These are phyloP conservation scores for Aplysia californica DNA, from an alignment of 1,140 invertebrate genomes.

Conservation along the genomic window DNA sequence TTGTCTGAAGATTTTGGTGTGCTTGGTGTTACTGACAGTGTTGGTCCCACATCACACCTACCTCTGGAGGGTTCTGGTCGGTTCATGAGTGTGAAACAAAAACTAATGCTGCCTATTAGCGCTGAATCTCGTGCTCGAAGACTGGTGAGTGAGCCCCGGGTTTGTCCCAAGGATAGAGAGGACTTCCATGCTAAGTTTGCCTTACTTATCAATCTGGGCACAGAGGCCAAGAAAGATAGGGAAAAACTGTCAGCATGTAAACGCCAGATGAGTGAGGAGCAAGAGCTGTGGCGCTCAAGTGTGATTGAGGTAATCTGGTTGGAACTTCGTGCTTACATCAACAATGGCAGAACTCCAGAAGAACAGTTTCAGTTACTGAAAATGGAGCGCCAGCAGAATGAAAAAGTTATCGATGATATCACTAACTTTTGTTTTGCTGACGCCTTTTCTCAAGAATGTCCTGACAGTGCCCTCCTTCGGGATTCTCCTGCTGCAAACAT, in stretches of 20 bases:
- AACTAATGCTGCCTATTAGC: slow-evolving; percentile 32
- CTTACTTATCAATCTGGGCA: slow-evolving; percentile 79
- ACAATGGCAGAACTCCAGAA: slow-evolving; percentile 74
- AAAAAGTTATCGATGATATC: slow-evolving; percentile 79
- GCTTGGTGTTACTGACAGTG: not conserved
- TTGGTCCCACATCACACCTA: slow-evolving; percentile 3
- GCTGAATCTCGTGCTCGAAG: slow-evolving; percentile 34
- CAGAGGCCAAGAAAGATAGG: slow-evolving; percentile 71
- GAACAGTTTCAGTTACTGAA: slow-evolving; percentile 84
- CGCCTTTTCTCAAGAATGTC: slow-evolving; percentile 21
- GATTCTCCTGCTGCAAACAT: not conserved
- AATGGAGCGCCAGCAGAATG: slow-evolving; percentile 78
- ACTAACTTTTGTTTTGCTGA: slow-evolving; percentile 76
- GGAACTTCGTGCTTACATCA: slow-evolving; percentile 85
- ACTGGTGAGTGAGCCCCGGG: slow-evolving; percentile 41
- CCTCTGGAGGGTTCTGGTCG: slow-evolving; percentile 14
- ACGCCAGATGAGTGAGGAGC: slow-evolving; percentile 81
- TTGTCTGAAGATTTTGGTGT: slow-evolving; percentile 46
- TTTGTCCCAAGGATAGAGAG: slow-evolving; percentile 70
- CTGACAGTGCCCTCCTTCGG: slow-evolving; percentile 1
- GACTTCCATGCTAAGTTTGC: slow-evolving; percentile 79
- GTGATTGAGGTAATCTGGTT: slow-evolving; percentile 91
- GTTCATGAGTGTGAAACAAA: slow-evolving; percentile 16
- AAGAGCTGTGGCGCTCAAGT: slow-evolving; percentile 87
- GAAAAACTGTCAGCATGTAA: slow-evolving; percentile 49